phyloP scores from a whole-genome alignment of 2,797 vertebrate species.

The Etheostoma nigrum region DNA sequence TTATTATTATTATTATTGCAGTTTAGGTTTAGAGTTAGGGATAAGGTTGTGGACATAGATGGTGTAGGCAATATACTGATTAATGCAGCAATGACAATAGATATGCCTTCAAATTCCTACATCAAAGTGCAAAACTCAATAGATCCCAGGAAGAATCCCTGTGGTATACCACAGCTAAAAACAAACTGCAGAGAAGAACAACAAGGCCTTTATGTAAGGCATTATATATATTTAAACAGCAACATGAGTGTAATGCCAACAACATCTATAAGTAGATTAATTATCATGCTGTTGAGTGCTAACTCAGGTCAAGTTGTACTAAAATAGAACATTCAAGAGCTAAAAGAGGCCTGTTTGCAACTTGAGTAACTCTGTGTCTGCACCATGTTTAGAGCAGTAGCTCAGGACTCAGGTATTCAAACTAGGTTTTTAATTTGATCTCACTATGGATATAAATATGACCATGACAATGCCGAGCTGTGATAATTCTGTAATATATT shows the following conservation, averaged over 20 bases:
- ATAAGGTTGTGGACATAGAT: background rate
- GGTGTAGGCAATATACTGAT: background rate
- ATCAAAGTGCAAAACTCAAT: background rate
- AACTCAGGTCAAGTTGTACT: slow-evolving; percentile 14
- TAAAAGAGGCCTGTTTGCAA: slow-evolving; percentile 40
- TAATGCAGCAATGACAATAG: background rate
- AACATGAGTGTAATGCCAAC: background rate
- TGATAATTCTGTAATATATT: background rate
- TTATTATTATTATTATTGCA: too few relatives aligned
- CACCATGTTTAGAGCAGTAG: background rate
- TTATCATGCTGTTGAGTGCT: background rate
- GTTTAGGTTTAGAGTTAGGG: too few relatives aligned
- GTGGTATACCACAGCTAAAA: slow-evolving; percentile 10
- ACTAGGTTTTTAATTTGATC: background rate
- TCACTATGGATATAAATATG: background rate
- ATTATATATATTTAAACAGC: background rate
- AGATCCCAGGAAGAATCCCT: slow-evolving; percentile 14
- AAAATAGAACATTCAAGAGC: slow-evolving; percentile 46
- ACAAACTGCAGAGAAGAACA: fast-evolving
- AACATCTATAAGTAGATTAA: background rate
- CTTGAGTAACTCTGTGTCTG: slow-evolving; percentile 17
- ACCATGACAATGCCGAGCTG: background rate
- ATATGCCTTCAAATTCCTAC: background rate
- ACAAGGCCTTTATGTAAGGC: background rate
- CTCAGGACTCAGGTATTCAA: background rate